A percentile compares a stretch with the other conserved stretches of the same genome.
Evolutionary conservation across 1,140 invertebrate species (phyloP).

Genomic region (Metopolophium dirhodum): DNA sequence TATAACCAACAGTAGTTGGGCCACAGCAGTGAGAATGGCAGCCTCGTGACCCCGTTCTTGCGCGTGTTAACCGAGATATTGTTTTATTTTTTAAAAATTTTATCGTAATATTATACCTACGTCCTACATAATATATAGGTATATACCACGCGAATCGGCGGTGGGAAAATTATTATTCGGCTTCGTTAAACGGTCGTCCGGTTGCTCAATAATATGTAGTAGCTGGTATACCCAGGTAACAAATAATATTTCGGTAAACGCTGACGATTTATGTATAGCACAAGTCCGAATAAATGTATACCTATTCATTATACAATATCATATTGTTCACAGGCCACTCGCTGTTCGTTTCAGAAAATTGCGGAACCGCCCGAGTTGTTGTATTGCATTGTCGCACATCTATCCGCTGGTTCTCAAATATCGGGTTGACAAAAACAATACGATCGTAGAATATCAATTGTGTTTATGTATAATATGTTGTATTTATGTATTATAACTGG

Average conservation of each 20-base stretch:
- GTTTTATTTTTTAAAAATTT: slow-evolving; percentile 1
- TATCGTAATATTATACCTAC: background rate
- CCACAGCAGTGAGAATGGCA: slow-evolving; percentile 29
- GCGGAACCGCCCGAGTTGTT: background rate
- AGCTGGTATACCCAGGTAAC: background rate
- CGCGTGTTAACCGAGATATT: background rate
- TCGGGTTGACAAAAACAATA: background rate
- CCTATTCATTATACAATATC: background rate
- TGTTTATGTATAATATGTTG: too few relatives aligned
- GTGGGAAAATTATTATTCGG: slow-evolving; percentile 24
- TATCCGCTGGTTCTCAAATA: background rate
- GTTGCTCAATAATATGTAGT: background rate
- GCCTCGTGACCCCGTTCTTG: slow-evolving; percentile 40
- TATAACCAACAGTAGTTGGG: background rate
- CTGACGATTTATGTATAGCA: background rate
- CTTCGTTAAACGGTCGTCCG: slow-evolving; percentile 27
- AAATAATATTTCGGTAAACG: background rate
- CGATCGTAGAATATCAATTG: background rate
- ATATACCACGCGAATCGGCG: background rate
- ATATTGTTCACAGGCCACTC: background rate
- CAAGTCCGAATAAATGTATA: background rate
- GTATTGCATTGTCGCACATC: background rate
- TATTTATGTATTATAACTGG: background rate
- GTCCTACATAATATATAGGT: background rate
- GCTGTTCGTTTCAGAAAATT: background rate